phyloP scores from a whole-genome alignment of 2,113 vertebrate species.

The Cervus canadensis region DNA sequence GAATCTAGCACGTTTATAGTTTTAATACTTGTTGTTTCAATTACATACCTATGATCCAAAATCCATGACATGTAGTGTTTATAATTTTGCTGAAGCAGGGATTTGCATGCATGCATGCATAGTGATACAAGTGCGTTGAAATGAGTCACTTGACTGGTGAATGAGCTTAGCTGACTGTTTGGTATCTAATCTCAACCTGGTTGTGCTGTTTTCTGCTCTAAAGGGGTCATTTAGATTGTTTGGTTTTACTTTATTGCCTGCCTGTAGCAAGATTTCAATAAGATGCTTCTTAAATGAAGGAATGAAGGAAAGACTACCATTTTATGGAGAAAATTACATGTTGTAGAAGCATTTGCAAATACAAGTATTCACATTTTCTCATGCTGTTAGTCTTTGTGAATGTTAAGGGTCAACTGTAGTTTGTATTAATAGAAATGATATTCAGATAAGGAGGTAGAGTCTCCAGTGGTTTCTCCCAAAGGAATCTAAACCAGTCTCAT shows the following conservation, averaged over 20 bases:
- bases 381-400: background rate
- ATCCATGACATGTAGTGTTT: background rate
- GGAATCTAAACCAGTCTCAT: slow-evolving; percentile 2
- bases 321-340: background rate
- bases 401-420: slow-evolving; percentile 6
- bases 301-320: background rate
- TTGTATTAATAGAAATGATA: slow-evolving; percentile 57
- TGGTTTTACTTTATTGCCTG: background rate
- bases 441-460: background rate
- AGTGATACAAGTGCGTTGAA: background rate
- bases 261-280: background rate
- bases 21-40: background rate
- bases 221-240: background rate
- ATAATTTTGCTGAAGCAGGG: background rate
- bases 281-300: slow-evolving; percentile 23
- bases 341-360: background rate
- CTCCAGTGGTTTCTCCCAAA: slow-evolving; percentile 47
- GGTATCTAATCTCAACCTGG: background rate
- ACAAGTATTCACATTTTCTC: background rate
- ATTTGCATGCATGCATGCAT: background rate
- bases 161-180: background rate
- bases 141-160: slow-evolving; percentile 1
- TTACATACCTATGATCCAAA: background rate
- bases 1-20: background rate
- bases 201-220: background rate